Evolutionary conservation across 2,113 vertebrate species (phyloP).

Genomic region (Amia ocellicauda): DNA sequence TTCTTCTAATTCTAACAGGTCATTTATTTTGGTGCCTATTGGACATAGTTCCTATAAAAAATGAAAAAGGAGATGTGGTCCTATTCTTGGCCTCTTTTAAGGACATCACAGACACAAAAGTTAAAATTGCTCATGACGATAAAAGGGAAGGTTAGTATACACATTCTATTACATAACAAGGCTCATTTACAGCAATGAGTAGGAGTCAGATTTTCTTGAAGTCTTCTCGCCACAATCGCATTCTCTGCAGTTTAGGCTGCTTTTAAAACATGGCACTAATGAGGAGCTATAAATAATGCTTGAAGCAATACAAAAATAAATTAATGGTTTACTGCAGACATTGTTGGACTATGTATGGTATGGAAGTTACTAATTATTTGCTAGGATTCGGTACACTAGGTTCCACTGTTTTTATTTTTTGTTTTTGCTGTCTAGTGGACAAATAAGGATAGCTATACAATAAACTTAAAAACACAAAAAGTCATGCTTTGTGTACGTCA

Average conservation of each 20-base stretch:
- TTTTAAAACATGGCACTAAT: too few relatives aligned
- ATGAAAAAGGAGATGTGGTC: constrained; percentile 97
- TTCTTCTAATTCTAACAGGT: constrained; percentile 56
- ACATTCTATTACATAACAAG: constrained; percentile 27
- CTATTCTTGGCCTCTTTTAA: constrained; percentile 97
- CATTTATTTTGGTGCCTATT: constrained; percentile 93
- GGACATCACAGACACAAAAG: constrained; percentile 92
- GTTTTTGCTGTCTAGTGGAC: too few relatives aligned
- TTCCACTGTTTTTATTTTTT: too few relatives aligned
- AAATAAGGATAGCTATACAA: too few relatives aligned
- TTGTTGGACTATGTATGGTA: too few relatives aligned
- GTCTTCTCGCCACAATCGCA: too few relatives aligned
- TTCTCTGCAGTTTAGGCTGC: too few relatives aligned
- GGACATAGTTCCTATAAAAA: constrained; percentile 97
- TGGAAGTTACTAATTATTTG: too few relatives aligned
- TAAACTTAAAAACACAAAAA: too few relatives aligned
- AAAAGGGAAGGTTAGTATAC: constrained; percentile 86
- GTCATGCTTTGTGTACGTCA: too few relatives aligned
- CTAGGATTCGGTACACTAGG: too few relatives aligned
- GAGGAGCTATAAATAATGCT: too few relatives aligned
- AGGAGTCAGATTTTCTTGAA: neutral
- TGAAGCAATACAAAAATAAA: neutral
- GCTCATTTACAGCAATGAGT: constrained; percentile 22
- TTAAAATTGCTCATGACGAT: constrained; percentile 83
- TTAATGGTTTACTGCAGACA: neutral